phyloP scores from a whole-genome alignment of 2,113 vertebrate species.

The Callorhinus ursinus region DNA sequence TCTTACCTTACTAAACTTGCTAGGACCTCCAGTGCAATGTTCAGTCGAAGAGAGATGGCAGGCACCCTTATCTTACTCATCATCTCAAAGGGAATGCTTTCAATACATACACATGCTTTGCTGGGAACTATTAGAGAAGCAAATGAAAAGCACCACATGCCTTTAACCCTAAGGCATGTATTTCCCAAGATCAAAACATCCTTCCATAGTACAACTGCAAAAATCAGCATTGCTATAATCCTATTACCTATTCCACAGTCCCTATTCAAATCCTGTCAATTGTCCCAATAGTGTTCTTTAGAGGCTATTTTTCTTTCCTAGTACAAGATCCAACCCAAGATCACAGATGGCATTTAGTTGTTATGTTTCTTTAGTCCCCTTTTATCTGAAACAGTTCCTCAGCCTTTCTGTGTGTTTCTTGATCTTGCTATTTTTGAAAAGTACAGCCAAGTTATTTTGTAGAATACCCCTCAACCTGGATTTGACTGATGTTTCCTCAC shows the following conservation, averaged over 20 bases:
- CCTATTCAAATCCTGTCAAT: not conserved
- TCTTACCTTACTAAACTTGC: not conserved
- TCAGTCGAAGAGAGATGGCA: not conserved
- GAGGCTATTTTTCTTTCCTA: not conserved
- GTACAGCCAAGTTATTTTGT: not conserved
- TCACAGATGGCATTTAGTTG: not conserved
- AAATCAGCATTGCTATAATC: not conserved
- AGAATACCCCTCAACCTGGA: conserved; percentile 1
- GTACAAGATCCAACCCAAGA: not conserved
- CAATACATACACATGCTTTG: not conserved
- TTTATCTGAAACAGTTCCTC: conserved; percentile 30
- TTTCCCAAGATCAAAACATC: not conserved
- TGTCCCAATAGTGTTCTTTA: not conserved
- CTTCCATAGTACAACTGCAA: not conserved
- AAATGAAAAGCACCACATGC: not conserved
- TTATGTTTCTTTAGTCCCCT: not conserved
- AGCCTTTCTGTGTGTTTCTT: conserved; percentile 12
- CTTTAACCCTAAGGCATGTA: not conserved
- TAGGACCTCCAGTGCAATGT: too few species aligned
- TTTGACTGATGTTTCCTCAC: not conserved
- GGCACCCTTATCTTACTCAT: not conserved
- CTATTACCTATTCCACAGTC: not conserved
- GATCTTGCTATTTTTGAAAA: conserved; percentile 44
- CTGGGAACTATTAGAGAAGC: not conserved
- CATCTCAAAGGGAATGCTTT: not conserved